phyloP scores from a whole-genome alignment of 2,797 vertebrate genomes.

The Taeniopygia guttata region DNA sequence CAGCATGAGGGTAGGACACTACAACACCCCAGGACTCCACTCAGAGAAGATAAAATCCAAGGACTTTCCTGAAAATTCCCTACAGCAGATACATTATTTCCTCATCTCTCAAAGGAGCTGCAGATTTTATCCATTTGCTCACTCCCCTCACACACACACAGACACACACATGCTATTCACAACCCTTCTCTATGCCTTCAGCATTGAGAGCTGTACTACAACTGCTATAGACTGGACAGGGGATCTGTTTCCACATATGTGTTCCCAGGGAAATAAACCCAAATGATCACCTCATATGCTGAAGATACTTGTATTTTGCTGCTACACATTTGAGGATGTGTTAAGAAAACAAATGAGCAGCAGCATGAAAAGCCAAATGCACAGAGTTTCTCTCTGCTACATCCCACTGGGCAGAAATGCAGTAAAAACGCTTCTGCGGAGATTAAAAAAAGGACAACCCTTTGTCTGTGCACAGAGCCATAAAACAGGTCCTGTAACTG shows the following conservation, averaged over 20 bases:
- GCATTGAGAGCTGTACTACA: fast-evolving
- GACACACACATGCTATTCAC: not conserved
- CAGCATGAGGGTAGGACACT: not conserved
- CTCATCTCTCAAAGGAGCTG: not conserved
- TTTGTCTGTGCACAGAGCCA: not conserved
- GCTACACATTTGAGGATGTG: not conserved
- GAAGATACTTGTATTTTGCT: not conserved
- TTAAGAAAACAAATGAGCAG: not conserved
- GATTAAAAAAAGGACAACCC: not conserved
- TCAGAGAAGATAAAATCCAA: not conserved
- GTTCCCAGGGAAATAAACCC: not conserved
- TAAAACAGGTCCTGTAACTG: not conserved
- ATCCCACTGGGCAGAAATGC: not conserved
- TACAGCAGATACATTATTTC: not conserved
- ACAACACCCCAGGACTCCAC: not conserved
- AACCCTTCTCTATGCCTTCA: not conserved
- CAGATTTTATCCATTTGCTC: not conserved
- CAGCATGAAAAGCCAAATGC: not conserved
- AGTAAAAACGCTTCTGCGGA: not conserved
- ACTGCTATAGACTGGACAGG: not conserved
- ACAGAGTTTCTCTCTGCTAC: not conserved
- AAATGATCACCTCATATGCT: not conserved
- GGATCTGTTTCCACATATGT: not conserved
- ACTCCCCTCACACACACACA: not conserved
- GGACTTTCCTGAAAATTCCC: not conserved